These are phyloP conservation scores for Xenops minutus DNA, from an alignment of 2,797 vertebrate genomes.

Conservation along the genomic window DNA sequence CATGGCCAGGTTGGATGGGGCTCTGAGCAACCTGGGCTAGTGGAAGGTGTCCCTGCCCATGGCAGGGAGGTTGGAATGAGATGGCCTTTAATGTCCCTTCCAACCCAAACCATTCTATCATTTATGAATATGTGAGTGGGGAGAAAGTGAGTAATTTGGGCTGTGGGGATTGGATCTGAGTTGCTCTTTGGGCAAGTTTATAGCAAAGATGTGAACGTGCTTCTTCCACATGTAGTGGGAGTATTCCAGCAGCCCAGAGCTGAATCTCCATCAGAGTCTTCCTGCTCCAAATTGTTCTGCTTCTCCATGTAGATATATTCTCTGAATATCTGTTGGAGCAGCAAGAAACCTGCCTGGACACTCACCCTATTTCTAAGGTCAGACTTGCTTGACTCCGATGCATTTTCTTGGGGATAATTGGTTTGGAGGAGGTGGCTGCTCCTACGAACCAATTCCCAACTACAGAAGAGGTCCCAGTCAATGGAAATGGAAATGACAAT, in stretches of 20 bases:
- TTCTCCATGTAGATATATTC: too few species aligned
- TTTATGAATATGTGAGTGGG: not conserved
- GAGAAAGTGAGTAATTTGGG: too few species aligned
- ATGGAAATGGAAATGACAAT: too few species aligned
- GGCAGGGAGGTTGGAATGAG: not conserved
- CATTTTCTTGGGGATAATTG: not conserved
- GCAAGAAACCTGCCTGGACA: not conserved
- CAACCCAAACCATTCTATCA: not conserved
- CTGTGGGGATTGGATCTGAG: too few species aligned
- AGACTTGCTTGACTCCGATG: not conserved
- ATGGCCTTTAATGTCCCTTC: not conserved
- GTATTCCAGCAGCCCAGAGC: too few species aligned
- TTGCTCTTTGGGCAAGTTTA: too few species aligned
- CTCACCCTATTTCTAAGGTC: not conserved
- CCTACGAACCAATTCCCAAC: not conserved
- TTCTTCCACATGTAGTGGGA: too few species aligned
- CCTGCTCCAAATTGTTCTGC: too few species aligned
- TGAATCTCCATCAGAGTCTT: too few species aligned
- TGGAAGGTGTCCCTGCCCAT: not conserved
- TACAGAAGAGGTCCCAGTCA: not conserved
- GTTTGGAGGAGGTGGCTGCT: not conserved
- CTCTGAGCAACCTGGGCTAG: accelerated
- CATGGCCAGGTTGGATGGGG: accelerated
- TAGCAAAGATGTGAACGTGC: too few species aligned
- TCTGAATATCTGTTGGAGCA: too few species aligned